These are phyloP conservation scores for Cercopithecus mitis DNA, from an alignment of 2,797 vertebrate genomes.

Conservation along the genomic window DNA sequence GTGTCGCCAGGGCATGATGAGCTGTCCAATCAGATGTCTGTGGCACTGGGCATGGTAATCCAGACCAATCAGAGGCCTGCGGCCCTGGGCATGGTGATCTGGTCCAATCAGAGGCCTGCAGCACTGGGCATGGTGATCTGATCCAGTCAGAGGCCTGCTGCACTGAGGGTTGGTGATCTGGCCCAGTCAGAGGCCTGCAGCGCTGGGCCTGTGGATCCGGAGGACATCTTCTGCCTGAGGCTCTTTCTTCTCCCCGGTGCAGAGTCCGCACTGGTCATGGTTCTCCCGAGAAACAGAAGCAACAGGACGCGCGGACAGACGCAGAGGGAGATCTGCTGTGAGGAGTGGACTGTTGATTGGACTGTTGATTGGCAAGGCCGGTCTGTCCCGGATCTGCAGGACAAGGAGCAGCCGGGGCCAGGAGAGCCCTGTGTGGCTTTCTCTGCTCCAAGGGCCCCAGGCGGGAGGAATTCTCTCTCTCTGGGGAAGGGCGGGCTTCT, in stretches of 20 bases:
- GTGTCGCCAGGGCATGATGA: accelerated
- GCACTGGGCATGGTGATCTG: no score
- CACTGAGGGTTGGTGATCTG: accelerated
- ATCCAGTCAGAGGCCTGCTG: no score
- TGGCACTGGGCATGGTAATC: no score
- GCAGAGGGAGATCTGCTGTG: accelerated
- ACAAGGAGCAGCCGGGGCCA: accelerated
- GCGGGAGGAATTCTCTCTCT: background rate
- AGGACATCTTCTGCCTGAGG: accelerated
- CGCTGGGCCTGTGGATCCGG: accelerated
- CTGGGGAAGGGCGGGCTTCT: background rate
- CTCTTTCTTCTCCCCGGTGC: background rate
- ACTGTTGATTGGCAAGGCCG: background rate
- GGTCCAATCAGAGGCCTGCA: no score
- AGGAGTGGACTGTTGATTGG: accelerated
- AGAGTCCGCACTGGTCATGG: accelerated
- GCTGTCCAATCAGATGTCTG: background rate
- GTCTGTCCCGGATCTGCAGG: background rate
- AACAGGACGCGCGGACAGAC: accelerated
- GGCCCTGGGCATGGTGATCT: accelerated
- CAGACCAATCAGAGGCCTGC: background rate
- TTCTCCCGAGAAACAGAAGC: background rate
- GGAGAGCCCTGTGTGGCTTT: background rate
- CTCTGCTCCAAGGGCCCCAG: background rate
- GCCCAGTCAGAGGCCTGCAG: background rate